Base-by-base conservation (phyloP, 2,113 vertebrate species). In the Mormyrus lacerda region DNA sequence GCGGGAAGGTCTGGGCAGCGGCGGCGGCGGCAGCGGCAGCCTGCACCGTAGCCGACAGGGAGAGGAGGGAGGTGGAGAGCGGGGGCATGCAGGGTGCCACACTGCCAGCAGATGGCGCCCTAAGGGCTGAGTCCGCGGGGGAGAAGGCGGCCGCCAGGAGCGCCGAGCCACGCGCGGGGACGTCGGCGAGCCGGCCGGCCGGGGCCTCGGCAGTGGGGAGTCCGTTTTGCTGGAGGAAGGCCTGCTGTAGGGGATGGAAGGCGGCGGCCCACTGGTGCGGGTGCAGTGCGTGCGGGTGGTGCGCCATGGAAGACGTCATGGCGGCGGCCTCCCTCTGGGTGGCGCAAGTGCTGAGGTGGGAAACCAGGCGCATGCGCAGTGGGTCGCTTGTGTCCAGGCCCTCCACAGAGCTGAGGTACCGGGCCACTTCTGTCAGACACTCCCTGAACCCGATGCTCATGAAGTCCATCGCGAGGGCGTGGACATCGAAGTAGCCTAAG, bases 391-490 rank as follows among this genome's bases (percentile, higher is more conserved):
- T 96, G 94, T 99, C 98, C 89, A 98, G 95, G 44, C 97, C 97
- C 94, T 99, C 98, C 93, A 97, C 95, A 0, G 97, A 95, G 88
- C 96, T 97, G 93, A 99, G 94, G 93, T 98, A 99, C 35, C 97
- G 94, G 0, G 97, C 98, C 0, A 97, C 98, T 91, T 99, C 98
- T 0, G 96, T 96, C 89, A 98, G 90, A 90, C 98, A 99, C 93
- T 99, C 98, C 35, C 97, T 94, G 93, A 99, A 99, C 0, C 98
- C 98, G 17, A 99, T 96, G 95, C 97, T 98, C 96, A 99, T 97
- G 95, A 99, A 99, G 95, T 99, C 98, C 97, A 99, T 97, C 17
- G 98, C 97, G 15, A 99, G 93, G 0, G 97, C 95, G 3, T 97
- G 97, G 10, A 96, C 96, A 0, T 99, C 98, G 17, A 98, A 96